A percentile compares a stretch with the other conserved stretches of the same genome.
phyloP scores from a whole-genome alignment of 2,113 vertebrate species.

The Geococcyx californianus region DNA sequence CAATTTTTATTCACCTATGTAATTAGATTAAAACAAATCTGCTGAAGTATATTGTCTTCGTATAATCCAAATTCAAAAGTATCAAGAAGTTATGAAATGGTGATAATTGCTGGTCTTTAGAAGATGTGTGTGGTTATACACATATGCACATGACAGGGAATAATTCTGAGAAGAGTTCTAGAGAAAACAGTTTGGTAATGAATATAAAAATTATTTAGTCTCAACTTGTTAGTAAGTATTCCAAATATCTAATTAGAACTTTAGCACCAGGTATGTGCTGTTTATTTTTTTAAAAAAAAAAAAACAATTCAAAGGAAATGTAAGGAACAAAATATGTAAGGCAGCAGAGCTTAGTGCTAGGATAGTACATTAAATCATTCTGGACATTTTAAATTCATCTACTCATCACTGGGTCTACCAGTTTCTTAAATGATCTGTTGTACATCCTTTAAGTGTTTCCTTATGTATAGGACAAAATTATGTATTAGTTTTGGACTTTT shows the following conservation, averaged over 20 bases:
- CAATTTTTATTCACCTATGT: conserved; percentile 82
- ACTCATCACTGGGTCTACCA: background rate
- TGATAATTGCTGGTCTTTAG: conserved; percentile 48
- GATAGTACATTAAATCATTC: background rate
- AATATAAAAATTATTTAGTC: conserved; percentile 11
- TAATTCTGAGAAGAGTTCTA: conserved; percentile 4
- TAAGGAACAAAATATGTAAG: background rate
- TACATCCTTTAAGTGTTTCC: background rate
- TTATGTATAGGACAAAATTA: background rate
- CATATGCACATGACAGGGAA: background rate
- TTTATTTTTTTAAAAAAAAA: background rate
- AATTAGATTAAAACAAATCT: conserved; percentile 84
- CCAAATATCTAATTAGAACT: conserved; percentile 5
- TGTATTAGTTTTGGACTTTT: background rate
- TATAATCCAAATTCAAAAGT: conserved; percentile 68
- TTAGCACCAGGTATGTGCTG: background rate
- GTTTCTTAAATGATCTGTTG: background rate
- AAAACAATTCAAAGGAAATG: background rate
- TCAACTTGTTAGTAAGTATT: background rate
- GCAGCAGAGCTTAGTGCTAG: background rate
- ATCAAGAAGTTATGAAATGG: conserved; percentile 55
- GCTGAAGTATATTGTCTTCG: conserved; percentile 76
- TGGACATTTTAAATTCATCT: background rate
- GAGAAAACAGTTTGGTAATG: background rate
- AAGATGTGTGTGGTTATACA: background rate